Base-by-base conservation (phyloP, 2,888 invertebrate genomes). In the Thysanoteuthis rhombus region DNA sequence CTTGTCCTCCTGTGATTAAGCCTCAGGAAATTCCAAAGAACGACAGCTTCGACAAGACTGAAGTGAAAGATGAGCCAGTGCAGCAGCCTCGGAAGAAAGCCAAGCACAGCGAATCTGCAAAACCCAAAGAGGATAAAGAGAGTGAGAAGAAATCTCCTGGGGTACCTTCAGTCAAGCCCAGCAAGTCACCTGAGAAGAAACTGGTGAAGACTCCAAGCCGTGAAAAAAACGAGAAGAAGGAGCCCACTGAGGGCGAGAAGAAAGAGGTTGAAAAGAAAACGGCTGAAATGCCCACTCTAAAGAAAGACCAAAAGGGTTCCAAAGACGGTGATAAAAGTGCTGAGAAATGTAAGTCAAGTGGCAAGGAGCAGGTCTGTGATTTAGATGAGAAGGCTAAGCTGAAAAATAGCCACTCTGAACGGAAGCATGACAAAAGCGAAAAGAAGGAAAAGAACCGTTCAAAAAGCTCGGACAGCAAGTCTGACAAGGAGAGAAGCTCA, bases 381-480 rank as follows among this genome's bases (percentile, higher is more conserved):
- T 32, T 58, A 12, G 92, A 91, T 16, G 93, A 94, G 89, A 93
- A 93, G 92, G 19, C 38, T 22, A 93, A 93, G n/a, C 1, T 45
- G 32, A 92, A 92, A 32, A 40, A 40, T 6, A 92, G 42, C 16
- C 92, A 92, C 32, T 39, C 92, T 32, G 93, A 93, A n/a, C 36
- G 89, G 47, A 47, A 92, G 52, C 93, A 94, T 47, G 94, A 94
- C 89, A 75, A 89, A 28, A 93, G 93, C 39, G 94, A 93, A 47
- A 94, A 47, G 93, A 94, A 94, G 52, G 93, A 92, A 52, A 94
- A 93, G 93, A 93, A 42, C 22, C 58, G 93, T 90, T 36, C 92
- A 5, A 95, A 95, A 92, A 95, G 94, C 93, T 94, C 94, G 75
- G 95, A 95, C 36, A 94, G 94, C 42, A 94, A 94, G 52, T n/a